Base-by-base conservation (phyloP, 2,113 vertebrate genomes). In the Equus quagga region DNA sequence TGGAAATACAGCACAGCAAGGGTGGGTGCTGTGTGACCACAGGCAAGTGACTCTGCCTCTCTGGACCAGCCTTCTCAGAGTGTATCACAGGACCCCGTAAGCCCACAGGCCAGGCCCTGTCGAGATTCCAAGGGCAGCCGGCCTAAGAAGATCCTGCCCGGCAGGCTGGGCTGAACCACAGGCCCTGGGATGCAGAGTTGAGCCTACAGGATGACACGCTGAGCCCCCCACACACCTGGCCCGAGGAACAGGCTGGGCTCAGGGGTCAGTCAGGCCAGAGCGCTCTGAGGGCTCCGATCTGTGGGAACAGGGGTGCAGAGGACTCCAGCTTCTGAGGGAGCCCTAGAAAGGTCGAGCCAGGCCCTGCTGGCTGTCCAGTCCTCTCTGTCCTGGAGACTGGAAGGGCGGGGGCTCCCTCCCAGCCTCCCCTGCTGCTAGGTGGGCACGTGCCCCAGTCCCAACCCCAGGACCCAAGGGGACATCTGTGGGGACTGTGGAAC, bases 1-100 rank as follows among this genome's bases (percentile, higher is more conserved):
- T 49, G 46, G 46, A 76, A 28, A 69, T 12, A 1, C 23, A 58
- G 60, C 65, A 13, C 23, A n/a, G 78, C 9, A 4, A 79, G 75
- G 19, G 28, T 46, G 79, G 64, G 33, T 12, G 56, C 51, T 49
- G 2, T 17, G 49, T 8, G 54, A 49, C 44, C 11, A 1, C 11
- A 11, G 58, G 54, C 44, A n/a, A 13, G 36, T 19, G 64, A 54
- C 60, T 87, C 51, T 44, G 60, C 67, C 21, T 24, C 69, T 36
- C 44, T 44, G 41, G 15, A 62, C 8, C 21, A 14, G 31, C 44
- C 88, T 60, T 14, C 23, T 78, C 76, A 8, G 60, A 11, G 19
- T 56, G 19, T 11, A 4, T 1, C 44, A 23, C 2, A 0, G n/a
- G 19, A 26, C 11, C 19, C 31, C 6, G 0, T 0, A 6, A 51